Evolutionary conservation across 1,140 invertebrate genomes (phyloP), one percentile per base, ranked within the genome.

Genomic region (Brachystomella parvula): DNA sequence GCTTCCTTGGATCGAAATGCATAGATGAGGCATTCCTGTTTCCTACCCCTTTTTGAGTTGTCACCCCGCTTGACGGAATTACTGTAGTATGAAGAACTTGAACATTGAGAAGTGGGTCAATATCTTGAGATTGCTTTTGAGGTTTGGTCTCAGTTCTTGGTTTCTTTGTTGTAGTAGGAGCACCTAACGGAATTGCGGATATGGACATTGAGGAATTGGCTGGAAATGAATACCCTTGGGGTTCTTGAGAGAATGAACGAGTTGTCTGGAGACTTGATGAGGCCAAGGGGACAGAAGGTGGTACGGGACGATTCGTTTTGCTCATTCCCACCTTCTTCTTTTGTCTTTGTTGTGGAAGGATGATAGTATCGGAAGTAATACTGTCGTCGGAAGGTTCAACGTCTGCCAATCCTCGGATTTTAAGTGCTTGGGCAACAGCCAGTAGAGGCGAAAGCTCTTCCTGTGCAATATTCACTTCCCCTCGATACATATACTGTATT

Each of bases 401-500:
- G 24, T 94, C 91, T 58, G 90, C 92, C 56, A 95, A 81, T 57
- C 92, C 92, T 78, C 93, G 92, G 56, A 95, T 93, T 83, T 94
- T 90, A 72, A 94, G 79, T 53, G 89, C 90, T 79, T 94, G 90
- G 1, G 92, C 92, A 44, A 91, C 90, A 77, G 92, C 93, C 31
- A 95, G 78, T 71, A 95, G 81, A 17, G 90, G 88, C 62, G 88
- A 87, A 74, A 95, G 81, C 79, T 94, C 90, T 79, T 93, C 90
- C 80, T 94, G 90, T 69, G 89, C 89, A 76, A 95, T 92, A 80
- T 94, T 94, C 33, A 94, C 92, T 82, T 94, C 91, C 59, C 92
- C 92, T 74, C 89, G 84, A 80, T 94, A 95, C 90, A 94, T 94
- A 74, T 94, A 94, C 78, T 92, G 89, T 84, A 94, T 89, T 86